Evolutionary conservation across 1,140 invertebrate genomes (phyloP), one percentile per base, ranked within the genome.

Genomic region (Temnothorax longispinosus): DNA sequence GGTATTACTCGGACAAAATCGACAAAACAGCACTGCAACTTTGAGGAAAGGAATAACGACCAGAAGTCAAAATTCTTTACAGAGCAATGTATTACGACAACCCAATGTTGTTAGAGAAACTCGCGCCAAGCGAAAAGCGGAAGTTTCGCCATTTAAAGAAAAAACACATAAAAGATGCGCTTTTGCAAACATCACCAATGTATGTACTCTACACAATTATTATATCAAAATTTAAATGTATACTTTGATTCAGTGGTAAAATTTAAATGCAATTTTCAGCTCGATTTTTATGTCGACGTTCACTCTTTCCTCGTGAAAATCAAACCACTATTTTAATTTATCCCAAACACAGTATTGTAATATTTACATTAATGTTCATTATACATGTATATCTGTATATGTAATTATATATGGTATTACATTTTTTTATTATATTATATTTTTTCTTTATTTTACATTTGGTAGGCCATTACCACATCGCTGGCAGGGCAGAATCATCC

Each of bases 141-240:
- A 96, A 27, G 94, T 93, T 54, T 96, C 96, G 0, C 96, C 96
- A 3, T 72, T 93, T 3, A 95, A 95, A 69, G 94, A 94, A 5
- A 95, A 94, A 94, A 93, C 89, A 93, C 91, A 87, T 35, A 98
- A 98, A 93, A 95, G 97, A 91, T 97, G 96, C 77, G 97, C 97
- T 2, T 96, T 98, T 90, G 97, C 97, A 87, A 97, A 98, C 92
- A 96, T 98, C 67, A 98, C 97, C 4, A 98, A 98, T 95, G 97
- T 96, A 94, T 93, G 89, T 93, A 38, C 0, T 47, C 21, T 21
- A 15, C 2, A 47, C 3, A 32, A 32, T 54, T 27, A 7, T 58
- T 65, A 47, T 47, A 21, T 35, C 27, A 18, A 62, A 27, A 62
- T 44, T 4, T 32, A 44, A 60, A 75, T 15, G 8, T 44, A 58